Evolutionary conservation across 2,113 vertebrate species (phyloP).

Genomic region (Clarias magur): DNA sequence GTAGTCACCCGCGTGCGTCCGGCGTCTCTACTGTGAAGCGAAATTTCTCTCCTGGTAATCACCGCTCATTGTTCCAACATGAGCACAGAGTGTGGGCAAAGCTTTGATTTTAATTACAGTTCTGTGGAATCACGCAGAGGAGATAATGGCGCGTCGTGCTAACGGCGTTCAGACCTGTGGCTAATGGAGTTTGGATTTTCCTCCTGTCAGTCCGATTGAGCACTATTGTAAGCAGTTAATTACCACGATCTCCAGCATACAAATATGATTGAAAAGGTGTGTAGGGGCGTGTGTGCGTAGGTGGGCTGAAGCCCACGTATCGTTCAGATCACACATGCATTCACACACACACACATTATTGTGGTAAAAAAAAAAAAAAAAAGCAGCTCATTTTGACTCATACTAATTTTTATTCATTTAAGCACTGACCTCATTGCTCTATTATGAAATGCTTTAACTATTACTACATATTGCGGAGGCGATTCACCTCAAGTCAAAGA

Average conservation of each 20-base stretch:
- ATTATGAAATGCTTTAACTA: constrained; percentile 7
- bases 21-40: constrained; percentile 11
- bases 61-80: constrained; percentile 41
- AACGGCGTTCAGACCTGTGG: constrained; percentile 37
- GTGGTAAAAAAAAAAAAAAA: background rate
- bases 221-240: constrained; percentile 44
- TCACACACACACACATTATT: background rate
- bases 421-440: constrained; percentile 7
- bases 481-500: background rate
- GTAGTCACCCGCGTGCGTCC: background rate
- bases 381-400: constrained; percentile 8
- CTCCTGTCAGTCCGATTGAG: constrained; percentile 39
- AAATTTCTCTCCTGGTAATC: constrained; percentile 43
- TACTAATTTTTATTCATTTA: constrained; percentile 22
- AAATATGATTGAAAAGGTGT: constrained; percentile 32
- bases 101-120: constrained; percentile 48
- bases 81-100: constrained; percentile 46
- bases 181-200: constrained; percentile 34
- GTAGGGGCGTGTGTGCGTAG: constrained; percentile 50
- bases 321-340: constrained; percentile 37
- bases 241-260: constrained; percentile 29
- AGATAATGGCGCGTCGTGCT: constrained; percentile 44
- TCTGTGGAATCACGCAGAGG: constrained; percentile 27
- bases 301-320: constrained; percentile 10
- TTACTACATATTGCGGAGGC: background rate